Evolutionary conservation across 1,140 invertebrate genomes (phyloP), one percentile per base, ranked within the genome.

Genomic region (Neodiprion pinetum): DNA sequence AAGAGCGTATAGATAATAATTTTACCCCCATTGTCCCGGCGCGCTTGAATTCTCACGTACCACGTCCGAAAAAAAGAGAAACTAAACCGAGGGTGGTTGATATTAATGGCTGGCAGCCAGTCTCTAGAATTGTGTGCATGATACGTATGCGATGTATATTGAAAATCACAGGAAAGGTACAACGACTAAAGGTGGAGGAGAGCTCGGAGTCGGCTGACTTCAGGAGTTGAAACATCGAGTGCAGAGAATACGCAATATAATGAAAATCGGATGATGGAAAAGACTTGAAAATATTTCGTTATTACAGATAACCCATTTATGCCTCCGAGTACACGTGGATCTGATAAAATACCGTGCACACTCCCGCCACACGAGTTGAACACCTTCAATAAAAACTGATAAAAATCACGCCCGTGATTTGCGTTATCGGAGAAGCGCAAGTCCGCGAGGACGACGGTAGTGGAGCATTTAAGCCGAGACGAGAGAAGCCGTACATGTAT

Each of bases 401-500:
- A 40, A 40, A 40, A 40, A 40, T 40, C 1, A 40, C 28, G 28
- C 28, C 5, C 28, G 28, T 40, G 28, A 40, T 40, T 40, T 40
- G 28, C 28, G 28, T 40, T 40, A 40, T 40, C 28, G 28, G 28
- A 40, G 28, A 40, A 40, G 28, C 28, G 28, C 28, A 40, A 40
- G 5, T 67, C 78, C 75, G 79, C 74, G 75, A 53, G 69, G 49
- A 72, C 78, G 49, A 72, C 78, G 75, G 53, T 50, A 72, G 74
- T 67, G 74, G 71, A 72, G 81, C 80, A 40, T 40, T 40, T 40
- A 40, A 40, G 5, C 28, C 53, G 53, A 17, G 79, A 14, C 79
- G 82, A 79, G 78, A 82, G 85, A 87, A 86, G 85, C 84, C 85
- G 87, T 40, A 40, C 28, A 40, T 87, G 87, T 86, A 86, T 87